phyloP scores from a whole-genome alignment of 2,888 invertebrate species.

The Drosophila greeni region DNA sequence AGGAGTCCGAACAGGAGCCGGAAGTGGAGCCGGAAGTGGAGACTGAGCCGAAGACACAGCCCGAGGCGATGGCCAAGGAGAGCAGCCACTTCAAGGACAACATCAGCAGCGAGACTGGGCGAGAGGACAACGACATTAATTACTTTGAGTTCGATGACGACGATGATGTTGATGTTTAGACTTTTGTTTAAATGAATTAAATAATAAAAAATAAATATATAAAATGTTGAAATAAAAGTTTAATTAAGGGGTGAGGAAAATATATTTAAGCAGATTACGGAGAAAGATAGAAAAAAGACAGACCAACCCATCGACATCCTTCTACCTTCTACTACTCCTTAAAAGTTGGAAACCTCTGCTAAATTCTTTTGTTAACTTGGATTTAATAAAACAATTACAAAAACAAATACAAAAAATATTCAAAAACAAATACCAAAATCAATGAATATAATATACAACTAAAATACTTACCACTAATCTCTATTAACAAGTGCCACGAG shows the following conservation, averaged over 20 bases:
- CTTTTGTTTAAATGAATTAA: constrained; percentile 23
- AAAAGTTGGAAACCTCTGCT: no score
- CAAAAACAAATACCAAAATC: background rate
- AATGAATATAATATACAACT: background rate
- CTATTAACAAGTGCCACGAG: background rate
- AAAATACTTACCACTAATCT: background rate
- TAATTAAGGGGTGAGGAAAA: background rate
- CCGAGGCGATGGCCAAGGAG: background rate
- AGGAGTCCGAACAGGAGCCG: constrained; percentile 1
- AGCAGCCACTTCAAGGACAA: constrained; percentile 12
- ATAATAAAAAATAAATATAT: background rate
- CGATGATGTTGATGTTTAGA: constrained; percentile 51
- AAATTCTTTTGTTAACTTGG: no score
- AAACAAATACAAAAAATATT: no score
- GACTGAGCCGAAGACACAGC: no score
- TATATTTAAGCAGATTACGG: background rate
- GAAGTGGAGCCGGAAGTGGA: background rate
- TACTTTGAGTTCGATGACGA: constrained; percentile 62
- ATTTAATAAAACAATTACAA: no score
- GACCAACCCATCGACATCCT: no score
- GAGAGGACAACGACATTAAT: constrained; percentile 52
- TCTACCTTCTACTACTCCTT: no score
- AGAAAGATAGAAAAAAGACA: no score
- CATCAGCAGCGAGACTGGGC: background rate
- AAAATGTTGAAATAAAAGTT: background rate